Percentiles rank a stretch among this genome's conserved stretches.
Conservation (phyloP, 2,888 invertebrate species). For the Acleris sparsana region DNA sequence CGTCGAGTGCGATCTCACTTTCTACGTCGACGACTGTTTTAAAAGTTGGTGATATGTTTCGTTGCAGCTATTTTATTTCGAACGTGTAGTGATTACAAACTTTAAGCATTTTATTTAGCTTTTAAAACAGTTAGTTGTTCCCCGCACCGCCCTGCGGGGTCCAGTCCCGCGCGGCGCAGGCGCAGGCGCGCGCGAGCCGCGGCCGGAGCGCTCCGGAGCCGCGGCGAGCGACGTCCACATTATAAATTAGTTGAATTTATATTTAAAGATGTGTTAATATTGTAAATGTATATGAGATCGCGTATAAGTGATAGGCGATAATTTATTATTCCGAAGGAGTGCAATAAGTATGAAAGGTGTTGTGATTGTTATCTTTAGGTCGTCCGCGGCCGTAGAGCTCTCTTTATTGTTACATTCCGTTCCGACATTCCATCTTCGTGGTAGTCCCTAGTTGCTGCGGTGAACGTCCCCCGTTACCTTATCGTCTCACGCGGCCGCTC, state of each 20-base stretch:
- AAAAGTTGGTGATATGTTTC: constrained; percentile 33
- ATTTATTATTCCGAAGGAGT: constrained; percentile 78
- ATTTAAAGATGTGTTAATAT: constrained; percentile 81
- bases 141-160: background rate
- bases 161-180: constrained; percentile 6
- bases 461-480: constrained; percentile 32
- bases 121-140: constrained; percentile 23
- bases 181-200: background rate
- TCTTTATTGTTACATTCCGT: constrained; percentile 75
- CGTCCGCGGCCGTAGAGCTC: constrained; percentile 51
- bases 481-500: constrained; percentile 25
- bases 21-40: constrained; percentile 23
- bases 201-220: constrained; percentile 7
- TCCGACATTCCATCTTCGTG: constrained; percentile 65
- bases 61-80: constrained; percentile 31
- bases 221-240: constrained; percentile 64
- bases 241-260: constrained; percentile 78
- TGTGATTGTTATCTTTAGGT: constrained; percentile 79
- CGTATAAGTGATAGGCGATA: constrained; percentile 74
- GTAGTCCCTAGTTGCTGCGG: constrained; percentile 23
- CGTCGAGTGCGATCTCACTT: constrained; percentile 7
- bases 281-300: constrained; percentile 80
- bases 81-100: constrained; percentile 9
- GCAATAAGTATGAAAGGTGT: constrained; percentile 81
- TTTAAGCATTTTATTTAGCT: constrained; percentile 30